Evolutionary conservation across 2,797 vertebrate species (phyloP), one percentile per base, ranked within the genome.

Genomic region (Enteromius mattozi): DNA sequence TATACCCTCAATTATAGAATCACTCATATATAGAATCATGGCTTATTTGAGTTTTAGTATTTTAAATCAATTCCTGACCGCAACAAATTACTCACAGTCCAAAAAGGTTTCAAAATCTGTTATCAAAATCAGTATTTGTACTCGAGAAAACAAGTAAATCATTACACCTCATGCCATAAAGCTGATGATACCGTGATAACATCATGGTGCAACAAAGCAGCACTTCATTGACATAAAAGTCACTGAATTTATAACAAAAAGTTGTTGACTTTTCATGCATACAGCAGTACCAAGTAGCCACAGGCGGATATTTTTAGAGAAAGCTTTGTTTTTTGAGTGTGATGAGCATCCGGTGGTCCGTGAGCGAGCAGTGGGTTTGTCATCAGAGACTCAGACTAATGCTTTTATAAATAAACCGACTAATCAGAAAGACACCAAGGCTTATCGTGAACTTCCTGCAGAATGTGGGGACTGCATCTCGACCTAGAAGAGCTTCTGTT

Each of bases 321-420:
- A 30, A 61, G 76, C 56, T 19, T 40, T 63, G 56, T 21, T 24
- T 40, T 78, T n/a, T 63, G n/a, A 19, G 14, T 45, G 37, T 37
- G 27, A 33, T 21, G 40, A 21, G 35, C 17, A 33, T 79, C 61
- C 61, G 40, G 61, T 65, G 78, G 45, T 51, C 45, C 0, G 13
- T 37, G 47, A 69, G 49, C 5, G 16, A 49, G 16, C 47, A 54
- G 47, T n/a, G 72, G 72, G 19, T 35, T 19, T 75, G 76, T 49
- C 77, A 66, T 49, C 27, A 66, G 40, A 69, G 45, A 33, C 30
- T 69, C 19, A 27, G 78, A 54, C 45, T 80, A 68, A 80, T 51
- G 65, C 78, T 80, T 69, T 69, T 54, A 80, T 51, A 80, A 68
- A 80, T 66, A 79, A 79, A 79, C 78, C 0, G 12, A 69, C 63